Conservation (phyloP, 2,888 invertebrate genomes). For the Chrysodeixis includens region DNA sequence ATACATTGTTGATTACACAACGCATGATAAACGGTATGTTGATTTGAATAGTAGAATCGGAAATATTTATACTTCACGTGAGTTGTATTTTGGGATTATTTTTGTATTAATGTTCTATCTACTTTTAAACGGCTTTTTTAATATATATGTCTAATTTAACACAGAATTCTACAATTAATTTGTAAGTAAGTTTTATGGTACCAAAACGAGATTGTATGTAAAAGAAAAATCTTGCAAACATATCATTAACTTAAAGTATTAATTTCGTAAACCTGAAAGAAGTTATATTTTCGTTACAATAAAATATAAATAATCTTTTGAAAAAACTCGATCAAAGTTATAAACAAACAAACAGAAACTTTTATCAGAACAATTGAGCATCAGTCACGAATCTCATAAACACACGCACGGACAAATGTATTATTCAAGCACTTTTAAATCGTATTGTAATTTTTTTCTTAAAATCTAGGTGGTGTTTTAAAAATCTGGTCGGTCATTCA, state of each 20-base stretch:
- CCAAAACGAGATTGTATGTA: too few species aligned
- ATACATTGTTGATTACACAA: slow-evolving; percentile 56
- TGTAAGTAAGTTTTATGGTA: too few species aligned
- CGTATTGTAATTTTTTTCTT: slow-evolving; percentile 76
- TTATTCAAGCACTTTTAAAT: slow-evolving; percentile 75
- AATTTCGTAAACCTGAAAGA: too few species aligned
- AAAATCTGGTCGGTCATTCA: slow-evolving; percentile 85
- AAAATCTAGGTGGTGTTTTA: slow-evolving; percentile 81
- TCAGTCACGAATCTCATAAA: slow-evolving; percentile 55
- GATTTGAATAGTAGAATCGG: slow-evolving; percentile 80
- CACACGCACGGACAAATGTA: slow-evolving; percentile 74
- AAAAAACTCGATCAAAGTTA: neutral
- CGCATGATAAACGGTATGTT: slow-evolving; percentile 32
- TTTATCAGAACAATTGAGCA: slow-evolving; percentile 16
- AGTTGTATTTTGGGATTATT: slow-evolving; percentile 9
- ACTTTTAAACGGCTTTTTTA: too few species aligned
- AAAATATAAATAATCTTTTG: too few species aligned
- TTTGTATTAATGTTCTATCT: too few species aligned
- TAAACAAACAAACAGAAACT: slow-evolving; percentile 43
- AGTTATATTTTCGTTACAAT: too few species aligned
- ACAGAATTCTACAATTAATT: too few species aligned
- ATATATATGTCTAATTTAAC: too few species aligned
- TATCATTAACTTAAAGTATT: too few species aligned
- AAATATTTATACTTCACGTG: slow-evolving; percentile 60
- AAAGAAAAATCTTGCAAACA: too few species aligned